Evolutionary conservation across 2,888 invertebrate species (phyloP), one percentile per base, ranked within the genome.

Genomic region (Linnaemya vulpina): DNA sequence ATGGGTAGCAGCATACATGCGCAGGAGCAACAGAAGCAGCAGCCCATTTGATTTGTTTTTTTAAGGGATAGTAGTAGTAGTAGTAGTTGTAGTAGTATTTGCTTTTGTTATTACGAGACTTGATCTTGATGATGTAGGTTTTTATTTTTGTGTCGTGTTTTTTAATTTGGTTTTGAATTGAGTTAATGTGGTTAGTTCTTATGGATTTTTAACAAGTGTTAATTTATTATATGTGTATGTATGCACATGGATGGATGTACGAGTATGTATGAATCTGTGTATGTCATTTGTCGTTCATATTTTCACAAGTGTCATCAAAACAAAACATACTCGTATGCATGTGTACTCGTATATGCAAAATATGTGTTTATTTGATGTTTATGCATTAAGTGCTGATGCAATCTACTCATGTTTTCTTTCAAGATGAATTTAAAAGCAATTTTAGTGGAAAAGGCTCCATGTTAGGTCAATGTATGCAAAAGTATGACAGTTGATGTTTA

Each of bases 61-160:
- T 74, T 84, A 87, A 65, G 80, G 86, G 84, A 87, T 86, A 87
- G 76, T 71, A 87, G 88, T 86, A 87, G 88, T 86, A 86, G 87
- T 86, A 87, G 78, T 71, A 87, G 88, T 86, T 87, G 88, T 86
- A 86, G 87, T 86, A 87, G 86, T 85, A 77, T 87, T 88, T 85
- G 87, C 87, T 87, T 87, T 87, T 86, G 87, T 87, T 88, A 88
- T 87, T 91, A 86, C 84, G 83, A 85, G 80, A 83, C 85, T 87
- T 87, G 87, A 85, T 86, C 84, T 87, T 80, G 86, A 79, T 83
- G 86, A 81, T 83, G 84, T 83, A 70, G 62, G 8, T 80, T 62
- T 68, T 68, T 53, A 35, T n/a, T 74, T 84, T 81, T 78, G 81
- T 76, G 67, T 38, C 84, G 71, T 84, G 35, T 78, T 77, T 76